Conservation (phyloP, 2,888 invertebrate species). For the Anoplius nigerrimus region DNA sequence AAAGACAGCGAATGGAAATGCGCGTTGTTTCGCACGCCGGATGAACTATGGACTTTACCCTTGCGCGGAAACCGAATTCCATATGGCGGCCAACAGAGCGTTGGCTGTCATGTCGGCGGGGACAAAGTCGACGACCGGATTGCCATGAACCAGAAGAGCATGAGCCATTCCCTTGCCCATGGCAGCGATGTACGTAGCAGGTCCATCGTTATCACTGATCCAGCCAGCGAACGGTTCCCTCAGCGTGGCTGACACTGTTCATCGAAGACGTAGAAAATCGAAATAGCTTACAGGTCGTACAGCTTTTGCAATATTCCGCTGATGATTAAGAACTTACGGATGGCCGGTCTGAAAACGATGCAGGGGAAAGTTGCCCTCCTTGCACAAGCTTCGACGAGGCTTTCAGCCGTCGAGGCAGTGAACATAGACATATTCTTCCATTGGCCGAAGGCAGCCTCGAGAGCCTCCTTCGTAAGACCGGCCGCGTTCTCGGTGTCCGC, state of each 20-base stretch:
- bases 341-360: constrained; percentile 59
- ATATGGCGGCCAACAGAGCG: constrained; percentile 52
- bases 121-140: constrained; percentile 43
- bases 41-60: constrained; percentile 32
- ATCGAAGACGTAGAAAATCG: neutral
- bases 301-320: neutral
- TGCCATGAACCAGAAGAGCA: constrained; percentile 27
- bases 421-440: constrained; percentile 59
- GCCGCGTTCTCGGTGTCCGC: constrained; percentile 40
- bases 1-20: too few relatives aligned
- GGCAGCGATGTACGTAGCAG: constrained; percentile 31
- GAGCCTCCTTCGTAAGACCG: constrained; percentile 48
- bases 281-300: neutral
- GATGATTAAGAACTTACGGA: constrained; percentile 42
- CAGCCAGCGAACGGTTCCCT: constrained; percentile 57
- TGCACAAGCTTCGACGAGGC: constrained; percentile 53
- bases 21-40: neutral
- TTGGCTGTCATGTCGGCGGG: constrained; percentile 62
- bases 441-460: constrained; percentile 44
- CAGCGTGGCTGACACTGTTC: constrained; percentile 52
- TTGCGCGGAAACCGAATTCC: constrained; percentile 51
- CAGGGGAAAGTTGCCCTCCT: constrained; percentile 48
- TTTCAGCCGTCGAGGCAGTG: constrained; percentile 60
- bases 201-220: constrained; percentile 49
- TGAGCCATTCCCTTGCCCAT: constrained; percentile 52